A percentile compares a stretch with the other conserved stretches of the same genome.
Conservation (phyloP, 2,113 vertebrate species). For the Tupaia tana region DNA sequence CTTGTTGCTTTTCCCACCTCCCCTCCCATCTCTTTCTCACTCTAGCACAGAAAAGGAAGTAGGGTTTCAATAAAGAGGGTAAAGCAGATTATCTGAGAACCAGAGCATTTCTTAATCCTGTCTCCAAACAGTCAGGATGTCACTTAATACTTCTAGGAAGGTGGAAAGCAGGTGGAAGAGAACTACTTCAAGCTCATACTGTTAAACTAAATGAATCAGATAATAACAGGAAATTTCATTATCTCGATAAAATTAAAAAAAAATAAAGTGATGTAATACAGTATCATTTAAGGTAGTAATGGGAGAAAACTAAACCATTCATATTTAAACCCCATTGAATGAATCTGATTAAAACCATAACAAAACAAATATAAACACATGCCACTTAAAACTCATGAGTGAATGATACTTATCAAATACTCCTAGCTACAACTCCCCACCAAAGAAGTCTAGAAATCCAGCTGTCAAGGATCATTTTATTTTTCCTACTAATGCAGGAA, state of each 20-base stretch:
- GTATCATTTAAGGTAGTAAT: not conserved
- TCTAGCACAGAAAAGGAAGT: not conserved
- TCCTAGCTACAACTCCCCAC: not conserved
- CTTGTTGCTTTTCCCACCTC: not conserved
- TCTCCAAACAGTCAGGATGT: not conserved
- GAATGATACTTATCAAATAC: not conserved
- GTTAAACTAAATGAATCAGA: not conserved
- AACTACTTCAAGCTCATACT: not conserved
- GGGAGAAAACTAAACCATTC: constrained; percentile 17
- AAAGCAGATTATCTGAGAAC: not conserved
- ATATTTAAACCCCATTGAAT: not conserved
- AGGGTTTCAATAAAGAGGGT: not conserved
- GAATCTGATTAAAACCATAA: not conserved
- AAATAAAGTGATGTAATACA: not conserved
- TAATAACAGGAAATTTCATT: not conserved
- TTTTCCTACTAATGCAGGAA: not conserved
- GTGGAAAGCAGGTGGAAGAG: not conserved
- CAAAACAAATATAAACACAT: not conserved
- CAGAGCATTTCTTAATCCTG: not conserved
- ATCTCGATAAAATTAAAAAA: not conserved
- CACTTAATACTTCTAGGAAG: not conserved
- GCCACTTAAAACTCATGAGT: not conserved
- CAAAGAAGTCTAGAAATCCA: not conserved
- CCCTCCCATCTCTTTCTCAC: not conserved
- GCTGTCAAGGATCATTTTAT: not conserved